These are phyloP conservation scores for Conger conger DNA, from an alignment of 2,113 vertebrate genomes.

Conservation along the genomic window DNA sequence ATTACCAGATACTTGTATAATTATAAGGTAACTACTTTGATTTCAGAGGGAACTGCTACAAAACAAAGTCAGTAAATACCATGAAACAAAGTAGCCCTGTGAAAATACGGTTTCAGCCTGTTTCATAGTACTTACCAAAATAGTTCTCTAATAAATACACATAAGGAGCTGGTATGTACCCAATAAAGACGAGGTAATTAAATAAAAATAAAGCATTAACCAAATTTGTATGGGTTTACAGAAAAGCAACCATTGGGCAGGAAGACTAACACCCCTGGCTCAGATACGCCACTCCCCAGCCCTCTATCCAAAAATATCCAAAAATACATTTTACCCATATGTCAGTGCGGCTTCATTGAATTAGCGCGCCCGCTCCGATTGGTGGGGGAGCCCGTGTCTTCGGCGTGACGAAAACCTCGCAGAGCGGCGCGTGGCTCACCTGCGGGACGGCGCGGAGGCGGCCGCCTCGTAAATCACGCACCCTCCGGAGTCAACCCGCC, in stretches of 20 bases:
- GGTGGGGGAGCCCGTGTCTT: background rate
- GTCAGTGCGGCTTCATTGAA: background rate
- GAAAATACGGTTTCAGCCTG: too few relatives aligned
- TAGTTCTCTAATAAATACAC: too few relatives aligned
- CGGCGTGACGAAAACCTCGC: background rate
- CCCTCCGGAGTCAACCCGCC: background rate
- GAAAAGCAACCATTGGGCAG: background rate
- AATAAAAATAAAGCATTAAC: too few relatives aligned
- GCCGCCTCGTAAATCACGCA: background rate
- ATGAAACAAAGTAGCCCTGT: too few relatives aligned
- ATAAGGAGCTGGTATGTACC: too few relatives aligned
- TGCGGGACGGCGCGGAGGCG: background rate
- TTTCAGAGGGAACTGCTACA: too few relatives aligned
- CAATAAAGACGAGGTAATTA: too few relatives aligned
- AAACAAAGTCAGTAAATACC: too few relatives aligned
- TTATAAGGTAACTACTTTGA: too few relatives aligned
- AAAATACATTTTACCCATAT: background rate
- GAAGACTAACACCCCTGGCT: background rate
- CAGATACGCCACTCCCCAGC: background rate
- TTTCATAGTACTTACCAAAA: too few relatives aligned
- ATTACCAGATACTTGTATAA: too few relatives aligned
- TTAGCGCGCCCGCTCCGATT: constrained; percentile 5
- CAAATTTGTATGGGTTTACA: background rate
- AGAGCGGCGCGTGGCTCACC: background rate
- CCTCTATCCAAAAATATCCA: background rate